These are phyloP conservation scores for Sinohyriopsis cumingii DNA, from an alignment of 2,888 invertebrate species.

Conservation along the genomic window DNA sequence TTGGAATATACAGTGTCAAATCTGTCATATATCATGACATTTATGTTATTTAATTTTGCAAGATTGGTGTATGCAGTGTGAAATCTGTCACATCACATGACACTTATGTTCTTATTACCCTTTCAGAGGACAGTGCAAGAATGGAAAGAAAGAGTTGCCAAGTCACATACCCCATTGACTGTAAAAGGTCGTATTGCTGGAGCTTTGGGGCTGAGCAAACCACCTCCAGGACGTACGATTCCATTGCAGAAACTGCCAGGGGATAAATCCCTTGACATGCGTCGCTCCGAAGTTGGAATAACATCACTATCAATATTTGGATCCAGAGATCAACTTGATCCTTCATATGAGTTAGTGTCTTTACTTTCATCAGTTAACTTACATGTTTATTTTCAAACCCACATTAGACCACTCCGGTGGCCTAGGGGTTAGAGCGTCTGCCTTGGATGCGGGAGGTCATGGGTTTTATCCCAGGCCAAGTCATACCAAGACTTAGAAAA, in stretches of 20 bases:
- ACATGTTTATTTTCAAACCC: background rate
- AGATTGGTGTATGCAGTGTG: too few relatives aligned
- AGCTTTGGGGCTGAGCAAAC: conserved; percentile 57
- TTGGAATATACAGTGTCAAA: too few relatives aligned
- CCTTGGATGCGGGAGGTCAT: too few relatives aligned
- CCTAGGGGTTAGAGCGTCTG: too few relatives aligned
- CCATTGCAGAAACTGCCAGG: conserved; percentile 55
- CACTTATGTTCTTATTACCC: too few relatives aligned
- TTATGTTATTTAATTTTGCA: too few relatives aligned
- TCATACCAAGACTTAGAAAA: too few relatives aligned
- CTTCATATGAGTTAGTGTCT: conserved; percentile 47
- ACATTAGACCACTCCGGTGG: too few relatives aligned
- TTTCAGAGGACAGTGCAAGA: too few relatives aligned
- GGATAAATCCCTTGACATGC: conserved; percentile 37
- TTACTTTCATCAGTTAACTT: background rate
- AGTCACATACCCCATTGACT: conserved; percentile 30
- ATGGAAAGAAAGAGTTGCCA: conserved; percentile 3
- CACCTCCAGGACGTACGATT: conserved; percentile 59
- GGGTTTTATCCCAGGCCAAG: too few relatives aligned
- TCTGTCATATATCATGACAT: too few relatives aligned
- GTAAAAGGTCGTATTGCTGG: conserved; percentile 60
- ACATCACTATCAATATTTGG: conserved; percentile 61
- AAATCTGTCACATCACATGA: too few relatives aligned
- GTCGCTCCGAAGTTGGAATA: conserved; percentile 38
- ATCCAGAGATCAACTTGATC: conserved; percentile 77